These are phyloP conservation scores for Heliornis fulica DNA, from an alignment of 2,113 vertebrate species.

Conservation along the genomic window DNA sequence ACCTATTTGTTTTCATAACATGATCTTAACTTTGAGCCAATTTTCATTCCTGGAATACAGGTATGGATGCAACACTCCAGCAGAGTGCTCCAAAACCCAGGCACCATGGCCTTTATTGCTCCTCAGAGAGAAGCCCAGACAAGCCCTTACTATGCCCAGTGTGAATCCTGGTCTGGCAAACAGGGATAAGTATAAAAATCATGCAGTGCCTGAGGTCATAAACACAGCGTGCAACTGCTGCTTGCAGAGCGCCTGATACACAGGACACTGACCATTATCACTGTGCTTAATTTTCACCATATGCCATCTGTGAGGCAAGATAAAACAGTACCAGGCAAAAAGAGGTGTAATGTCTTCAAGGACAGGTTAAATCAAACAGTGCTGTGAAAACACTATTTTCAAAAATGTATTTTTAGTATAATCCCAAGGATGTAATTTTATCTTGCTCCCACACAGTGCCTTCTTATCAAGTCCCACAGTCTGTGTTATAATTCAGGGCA, in stretches of 20 bases:
- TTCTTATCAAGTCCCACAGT: background rate
- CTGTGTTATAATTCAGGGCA: conserved; percentile 5
- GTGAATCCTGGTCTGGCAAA: conserved; percentile 4
- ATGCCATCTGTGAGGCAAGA: conserved; percentile 34
- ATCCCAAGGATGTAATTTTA: conserved; percentile 40
- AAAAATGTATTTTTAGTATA: conserved; percentile 32
- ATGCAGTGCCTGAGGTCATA: conserved; percentile 3
- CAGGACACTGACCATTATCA: background rate
- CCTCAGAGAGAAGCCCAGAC: background rate
- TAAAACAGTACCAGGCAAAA: conserved; percentile 12
- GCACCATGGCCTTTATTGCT: background rate
- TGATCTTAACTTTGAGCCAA: background rate
- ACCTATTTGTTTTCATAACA: background rate
- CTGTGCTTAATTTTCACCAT: background rate
- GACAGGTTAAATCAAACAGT: conserved; percentile 4
- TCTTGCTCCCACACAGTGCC: conserved; percentile 24
- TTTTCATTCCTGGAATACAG: background rate
- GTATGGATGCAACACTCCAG: background rate
- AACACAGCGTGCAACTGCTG: background rate
- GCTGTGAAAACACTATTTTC: background rate
- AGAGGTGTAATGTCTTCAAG: conserved; percentile 34
- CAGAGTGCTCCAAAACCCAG: background rate
- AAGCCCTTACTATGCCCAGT: background rate
- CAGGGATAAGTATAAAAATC: conserved; percentile 19
- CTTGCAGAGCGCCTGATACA: background rate